Evolutionary conservation across 1,140 invertebrate genomes (phyloP).

Genomic region (Drosophila melanica): DNA sequence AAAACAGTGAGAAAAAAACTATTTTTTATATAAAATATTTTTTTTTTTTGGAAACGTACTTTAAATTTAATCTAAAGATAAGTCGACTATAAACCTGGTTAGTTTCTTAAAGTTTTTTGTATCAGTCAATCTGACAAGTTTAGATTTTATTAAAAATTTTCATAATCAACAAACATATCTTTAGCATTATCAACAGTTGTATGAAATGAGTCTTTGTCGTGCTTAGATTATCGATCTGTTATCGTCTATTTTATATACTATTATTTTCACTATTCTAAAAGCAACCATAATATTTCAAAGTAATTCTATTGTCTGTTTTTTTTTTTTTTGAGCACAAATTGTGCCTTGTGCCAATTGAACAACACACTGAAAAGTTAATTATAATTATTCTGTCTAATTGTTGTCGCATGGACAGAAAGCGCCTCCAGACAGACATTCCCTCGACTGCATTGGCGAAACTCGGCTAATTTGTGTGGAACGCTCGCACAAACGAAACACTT

Average conservation of each 20-base stretch:
- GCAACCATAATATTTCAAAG: background rate
- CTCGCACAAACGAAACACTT: slow-evolving; percentile 3
- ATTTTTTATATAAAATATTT: background rate
- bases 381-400: slow-evolving; percentile 53
- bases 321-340: slow-evolving; percentile 18
- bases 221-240: too few species aligned
- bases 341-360: slow-evolving; percentile 39
- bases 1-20: too few species aligned
- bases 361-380: slow-evolving; percentile 49
- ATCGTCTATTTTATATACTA: background rate
- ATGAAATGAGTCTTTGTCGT: too few species aligned
- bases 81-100: too few species aligned
- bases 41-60: too few species aligned
- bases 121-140: too few species aligned
- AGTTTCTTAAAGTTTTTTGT: too few species aligned
- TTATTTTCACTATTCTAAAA: background rate
- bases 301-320: slow-evolving; percentile 13
- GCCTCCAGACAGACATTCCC: background rate
- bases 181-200: too few species aligned
- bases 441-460: slow-evolving; percentile 10
- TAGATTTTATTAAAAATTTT: too few species aligned
- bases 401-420: slow-evolving; percentile 7
- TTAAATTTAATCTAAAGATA: too few species aligned
- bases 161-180: too few species aligned
- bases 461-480: slow-evolving; percentile 24